A percentile compares a stretch with the other conserved stretches of the same genome.
Evolutionary conservation across 2,888 invertebrate genomes (phyloP).

Genomic region (Ectemnius cavifrons): DNA sequence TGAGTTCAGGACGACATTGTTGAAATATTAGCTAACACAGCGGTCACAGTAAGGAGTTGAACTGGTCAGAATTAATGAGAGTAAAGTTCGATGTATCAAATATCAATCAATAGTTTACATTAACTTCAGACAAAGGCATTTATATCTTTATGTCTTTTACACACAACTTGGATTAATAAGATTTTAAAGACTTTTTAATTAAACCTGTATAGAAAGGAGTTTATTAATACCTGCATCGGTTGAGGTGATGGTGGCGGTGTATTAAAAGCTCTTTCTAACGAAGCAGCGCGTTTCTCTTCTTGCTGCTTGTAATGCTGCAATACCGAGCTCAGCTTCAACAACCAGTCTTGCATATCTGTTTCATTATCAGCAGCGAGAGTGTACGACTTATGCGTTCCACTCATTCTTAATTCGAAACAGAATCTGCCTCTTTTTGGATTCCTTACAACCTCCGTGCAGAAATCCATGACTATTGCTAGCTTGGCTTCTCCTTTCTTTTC

Average conservation of each 20-base stretch:
- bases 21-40: constrained; percentile 4
- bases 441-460: constrained; percentile 93
- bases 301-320: constrained; percentile 90
- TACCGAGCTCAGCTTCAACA: constrained; percentile 89
- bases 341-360: constrained; percentile 90
- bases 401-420: constrained; percentile 94
- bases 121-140: too few species aligned
- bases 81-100: too few species aligned
- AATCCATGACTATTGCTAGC: constrained; percentile 95
- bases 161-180: neutral
- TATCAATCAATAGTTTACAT: too few species aligned
- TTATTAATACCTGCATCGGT: constrained; percentile 76
- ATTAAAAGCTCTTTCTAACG: constrained; percentile 81
- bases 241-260: constrained; percentile 83
- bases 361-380: constrained; percentile 93
- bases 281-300: constrained; percentile 87
- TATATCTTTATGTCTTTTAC: neutral
- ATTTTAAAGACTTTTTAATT: too few species aligned
- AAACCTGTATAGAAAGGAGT: too few species aligned
- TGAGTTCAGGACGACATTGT: neutral
- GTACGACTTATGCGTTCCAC: constrained; percentile 90
- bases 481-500: constrained; percentile 94
- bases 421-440: constrained; percentile 91
- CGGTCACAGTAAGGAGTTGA: neutral
- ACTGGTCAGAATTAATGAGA: too few species aligned